Evolutionary conservation across 2,797 vertebrate species (phyloP).

Genomic region (Sebastes paucispinis): DNA sequence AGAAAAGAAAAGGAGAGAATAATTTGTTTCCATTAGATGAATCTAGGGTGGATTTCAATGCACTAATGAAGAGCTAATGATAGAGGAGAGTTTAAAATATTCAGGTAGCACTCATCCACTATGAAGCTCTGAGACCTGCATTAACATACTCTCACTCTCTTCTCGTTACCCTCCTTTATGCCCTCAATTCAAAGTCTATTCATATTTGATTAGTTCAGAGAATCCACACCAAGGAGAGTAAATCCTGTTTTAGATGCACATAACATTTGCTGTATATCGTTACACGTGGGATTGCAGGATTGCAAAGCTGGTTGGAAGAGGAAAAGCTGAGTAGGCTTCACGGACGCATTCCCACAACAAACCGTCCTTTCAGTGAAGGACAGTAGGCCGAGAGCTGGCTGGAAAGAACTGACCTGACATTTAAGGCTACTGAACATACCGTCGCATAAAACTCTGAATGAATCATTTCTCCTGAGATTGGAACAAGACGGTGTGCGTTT

Average conservation of each 20-base stretch:
- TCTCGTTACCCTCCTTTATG: slow-evolving; percentile 32
- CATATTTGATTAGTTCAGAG: slow-evolving; percentile 45
- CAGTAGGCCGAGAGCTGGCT: slow-evolving; percentile 54
- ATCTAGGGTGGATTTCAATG: slow-evolving; percentile 44
- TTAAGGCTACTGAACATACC: slow-evolving; percentile 60
- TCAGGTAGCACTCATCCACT: slow-evolving; percentile 59
- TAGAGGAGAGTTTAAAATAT: slow-evolving; percentile 65
- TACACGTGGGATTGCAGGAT: slow-evolving; percentile 33
- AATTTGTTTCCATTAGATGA: slow-evolving; percentile 59
- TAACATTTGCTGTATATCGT: slow-evolving; percentile 32
- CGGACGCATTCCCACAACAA: slow-evolving; percentile 59
- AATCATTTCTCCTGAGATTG: slow-evolving; percentile 32
- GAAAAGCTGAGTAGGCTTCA: slow-evolving; percentile 51
- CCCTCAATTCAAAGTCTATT: slow-evolving; percentile 56
- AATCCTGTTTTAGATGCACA: slow-evolving; percentile 29
- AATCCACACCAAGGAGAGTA: slow-evolving; percentile 31
- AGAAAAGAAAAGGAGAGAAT: slow-evolving; percentile 27
- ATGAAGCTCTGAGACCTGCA: slow-evolving; percentile 49
- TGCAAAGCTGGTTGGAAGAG: slow-evolving; percentile 28
- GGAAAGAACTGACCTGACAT: slow-evolving; percentile 70
- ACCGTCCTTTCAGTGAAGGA: slow-evolving; percentile 64
- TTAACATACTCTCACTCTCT: slow-evolving; percentile 53
- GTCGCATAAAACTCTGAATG: slow-evolving; percentile 31
- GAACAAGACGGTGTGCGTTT: slow-evolving; percentile 9
- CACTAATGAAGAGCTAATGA: slow-evolving; percentile 66